A percentile compares a stretch with the other conserved stretches of the same genome.
Conservation (phyloP, 2,797 vertebrate genomes). For the Thunnus albacares region DNA sequence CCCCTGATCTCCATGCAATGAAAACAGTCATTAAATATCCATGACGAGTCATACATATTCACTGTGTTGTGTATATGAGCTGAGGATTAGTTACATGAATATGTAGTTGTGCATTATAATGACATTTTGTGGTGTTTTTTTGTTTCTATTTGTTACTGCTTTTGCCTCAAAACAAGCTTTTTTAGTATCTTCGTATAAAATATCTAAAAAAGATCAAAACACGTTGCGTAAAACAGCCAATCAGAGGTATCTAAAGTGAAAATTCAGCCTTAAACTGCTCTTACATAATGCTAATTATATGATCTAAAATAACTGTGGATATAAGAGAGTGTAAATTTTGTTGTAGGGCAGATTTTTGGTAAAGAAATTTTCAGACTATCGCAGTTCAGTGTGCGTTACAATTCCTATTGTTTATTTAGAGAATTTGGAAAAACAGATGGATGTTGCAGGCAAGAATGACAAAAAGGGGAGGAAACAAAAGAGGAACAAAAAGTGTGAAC, state of each 20-base stretch:
- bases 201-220: neutral
- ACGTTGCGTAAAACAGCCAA: too few species aligned
- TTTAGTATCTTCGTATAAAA: neutral
- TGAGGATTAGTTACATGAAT: constrained; percentile 20
- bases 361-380: neutral
- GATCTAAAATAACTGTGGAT: constrained; percentile 1
- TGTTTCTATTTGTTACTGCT: neutral
- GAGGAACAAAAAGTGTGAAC: constrained; percentile 34
- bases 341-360: neutral
- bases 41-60: constrained; percentile 40
- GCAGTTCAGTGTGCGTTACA: too few species aligned
- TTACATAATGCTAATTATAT: constrained; percentile 2
- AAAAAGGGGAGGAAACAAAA: constrained; percentile 13
- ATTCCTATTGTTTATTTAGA: neutral
- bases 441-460: constrained; percentile 6
- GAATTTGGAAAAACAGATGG: neutral
- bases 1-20: neutral
- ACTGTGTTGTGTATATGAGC: neutral
- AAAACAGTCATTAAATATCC: constrained; percentile 59
- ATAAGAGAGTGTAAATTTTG: neutral
- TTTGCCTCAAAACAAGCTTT: neutral
- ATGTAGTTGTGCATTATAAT: neutral
- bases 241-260: neutral
- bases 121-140: neutral
- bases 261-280: constrained; percentile 27